phyloP scores from a whole-genome alignment of 2,888 invertebrate species.

The Drosophila nigricruria region DNA sequence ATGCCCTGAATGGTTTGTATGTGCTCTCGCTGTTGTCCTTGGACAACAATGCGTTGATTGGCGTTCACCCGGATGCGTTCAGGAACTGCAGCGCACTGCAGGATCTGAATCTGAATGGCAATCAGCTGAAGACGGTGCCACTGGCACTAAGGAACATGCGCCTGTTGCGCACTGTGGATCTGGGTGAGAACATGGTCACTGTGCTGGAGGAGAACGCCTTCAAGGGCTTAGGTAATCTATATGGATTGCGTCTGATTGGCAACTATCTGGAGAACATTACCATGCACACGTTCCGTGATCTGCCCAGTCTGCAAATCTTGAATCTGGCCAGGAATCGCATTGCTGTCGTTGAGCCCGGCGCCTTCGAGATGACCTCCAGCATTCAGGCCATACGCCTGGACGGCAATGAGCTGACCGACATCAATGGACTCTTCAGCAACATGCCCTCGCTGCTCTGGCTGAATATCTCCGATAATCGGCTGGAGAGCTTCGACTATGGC shows the following conservation, averaged over 20 bases:
- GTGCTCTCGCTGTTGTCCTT: conserved; percentile 93
- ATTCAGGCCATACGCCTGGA: conserved; percentile 95
- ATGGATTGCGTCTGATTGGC: conserved; percentile 94
- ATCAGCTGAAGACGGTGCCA: conserved; percentile 92
- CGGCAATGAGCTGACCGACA: conserved; percentile 92
- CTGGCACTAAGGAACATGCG: conserved; percentile 94
- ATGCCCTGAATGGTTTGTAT: conserved; percentile 94
- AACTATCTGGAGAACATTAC: conserved; percentile 94
- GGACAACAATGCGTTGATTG: conserved; percentile 93
- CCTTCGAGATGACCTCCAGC: conserved; percentile 92
- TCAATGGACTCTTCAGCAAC: conserved; percentile 93
- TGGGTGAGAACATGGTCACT: conserved; percentile 95
- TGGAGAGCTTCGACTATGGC: conserved; percentile 95
- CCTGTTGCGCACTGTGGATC: conserved; percentile 93
- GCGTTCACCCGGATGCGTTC: conserved; percentile 94
- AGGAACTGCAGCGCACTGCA: conserved; percentile 95
- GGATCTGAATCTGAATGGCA: conserved; percentile 95
- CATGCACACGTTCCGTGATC: conserved; percentile 91
- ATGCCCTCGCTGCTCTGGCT: conserved; percentile 94
- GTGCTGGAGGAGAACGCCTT: conserved; percentile 93
- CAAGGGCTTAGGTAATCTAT: conserved; percentile 93
- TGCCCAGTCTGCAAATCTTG: conserved; percentile 93
- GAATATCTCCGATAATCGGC: conserved; percentile 95
- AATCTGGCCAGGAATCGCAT: conserved; percentile 95
- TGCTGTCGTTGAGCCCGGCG: conserved; percentile 91